Evolutionary conservation across 1,140 invertebrate species (phyloP), one percentile per base, ranked within the genome.

Genomic region (Tyrophagus putrescentiae): DNA sequence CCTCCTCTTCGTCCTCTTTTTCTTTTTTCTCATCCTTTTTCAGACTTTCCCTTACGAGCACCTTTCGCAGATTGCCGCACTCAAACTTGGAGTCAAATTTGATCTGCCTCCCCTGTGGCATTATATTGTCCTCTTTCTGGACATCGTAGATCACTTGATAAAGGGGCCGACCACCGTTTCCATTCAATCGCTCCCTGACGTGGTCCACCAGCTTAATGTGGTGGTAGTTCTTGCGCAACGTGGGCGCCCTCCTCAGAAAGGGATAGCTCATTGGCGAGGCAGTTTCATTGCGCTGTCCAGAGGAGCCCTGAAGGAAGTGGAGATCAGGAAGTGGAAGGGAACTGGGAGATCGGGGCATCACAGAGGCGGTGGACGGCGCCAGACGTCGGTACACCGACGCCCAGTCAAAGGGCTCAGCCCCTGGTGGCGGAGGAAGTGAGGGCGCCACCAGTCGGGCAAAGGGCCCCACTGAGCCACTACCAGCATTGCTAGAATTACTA

Each of bases 81-180:
- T 98, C 94, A 71, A 98, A 98, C 65, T 91, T 80, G 11, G 91
- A 92, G 71, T 97, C 92, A 72, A 98, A 98, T 60, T 77, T 76
- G 16, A 97, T 18, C 7, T 3, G 4, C 7, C 32, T 27, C 27
- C 44, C 18, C 28, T 27, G n/a, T 25, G 28, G 18, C 50, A 18
- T n/a, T 16, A 53, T 52, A 13, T 16, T 3, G 39, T 45, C 11
- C 28, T 31, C 23, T 23, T 34, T 25, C 36, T 59, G 41, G 23
- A 44, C 50, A 29, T 59, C 57, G 36, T 59, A 59, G 25, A 59
- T 32, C 9, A 59, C 16, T 3, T 54, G 4, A 25, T 54, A 54
- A 23, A 9, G 3, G 1, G 4, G n/a, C 16, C 45, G 27, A 3
- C 32, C 27, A n/a, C 5, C 33, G 16, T 5, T 45, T 13, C 11